Evolutionary conservation across 2,888 invertebrate genomes (phyloP), one percentile per base, ranked within the genome.

Genomic region (Latrodectus elegans): DNA sequence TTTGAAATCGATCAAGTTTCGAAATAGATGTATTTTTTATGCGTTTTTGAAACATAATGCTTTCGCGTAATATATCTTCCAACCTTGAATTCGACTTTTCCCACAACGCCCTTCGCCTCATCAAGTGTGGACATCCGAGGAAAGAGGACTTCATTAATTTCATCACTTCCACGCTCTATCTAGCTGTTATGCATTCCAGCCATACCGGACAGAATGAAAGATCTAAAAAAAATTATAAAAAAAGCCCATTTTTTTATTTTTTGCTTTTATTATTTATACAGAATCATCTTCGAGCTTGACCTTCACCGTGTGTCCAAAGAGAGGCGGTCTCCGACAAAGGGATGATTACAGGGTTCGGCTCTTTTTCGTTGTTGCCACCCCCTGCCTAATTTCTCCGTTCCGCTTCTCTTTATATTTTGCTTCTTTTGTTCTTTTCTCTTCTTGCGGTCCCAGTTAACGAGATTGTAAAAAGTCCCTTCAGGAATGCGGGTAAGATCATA

Each of bases 281-380:
- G 17, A 67, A 17, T 67, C 17, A n/a, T 22, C 11, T 67, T n/a
- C 22, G 26, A 55, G 73, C 51, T 49, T 67, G 83, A 84, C 83
- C 83, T 84, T 84, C 70, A 51, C 73, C 49, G 26, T 77, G 52
- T 77, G 83, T 76, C 71, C 70, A 51, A 26, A 11, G 75, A 22
- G 51, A n/a, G 83, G 83, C 84, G 72, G 77, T 38, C 22, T 52
- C 3, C 73, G 17, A 60, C 67, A 78, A 84, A 84, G 78, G 15
- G 67, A 72, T 84, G 84, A 84, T 84, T 84, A 84, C 78, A 84
- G 84, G 72, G 77, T 67, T 70, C 70, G 84, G 71, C 22, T 78
- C 70, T 64, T 70, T 77, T 83, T 75, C 76, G 11, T 49, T 49
- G 65, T 15, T 17, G n/a, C 15, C 55, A 17, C 77, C 76, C 38